Evolutionary conservation across 2,113 vertebrate species (phyloP).

Genomic region (Donacobius atricapilla): DNA sequence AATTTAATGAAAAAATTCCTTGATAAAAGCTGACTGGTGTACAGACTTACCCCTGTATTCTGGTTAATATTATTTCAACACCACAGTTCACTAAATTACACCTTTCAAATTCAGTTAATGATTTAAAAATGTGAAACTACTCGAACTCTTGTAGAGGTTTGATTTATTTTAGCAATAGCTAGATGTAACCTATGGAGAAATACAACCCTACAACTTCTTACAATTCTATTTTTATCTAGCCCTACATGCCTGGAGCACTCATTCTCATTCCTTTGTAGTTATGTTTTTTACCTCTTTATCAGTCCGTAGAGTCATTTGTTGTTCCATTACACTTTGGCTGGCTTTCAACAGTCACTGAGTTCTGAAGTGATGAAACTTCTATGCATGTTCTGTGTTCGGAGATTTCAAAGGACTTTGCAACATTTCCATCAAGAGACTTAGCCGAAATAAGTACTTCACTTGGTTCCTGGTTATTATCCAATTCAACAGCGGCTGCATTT

Average conservation of each 20-base stretch:
- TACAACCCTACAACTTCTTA: neutral
- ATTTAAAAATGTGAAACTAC: neutral
- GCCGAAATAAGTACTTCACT: neutral
- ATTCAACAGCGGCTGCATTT: conserved; percentile 23
- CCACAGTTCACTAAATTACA: neutral
- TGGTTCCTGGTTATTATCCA: conserved; percentile 30
- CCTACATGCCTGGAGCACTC: neutral
- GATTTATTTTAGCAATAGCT: neutral
- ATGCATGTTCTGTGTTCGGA: neutral
- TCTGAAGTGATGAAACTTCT: conserved; percentile 10
- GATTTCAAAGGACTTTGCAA: conserved; percentile 26
- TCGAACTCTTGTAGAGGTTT: neutral
- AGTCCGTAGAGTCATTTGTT: neutral
- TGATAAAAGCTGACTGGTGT: neutral
- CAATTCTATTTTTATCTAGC: neutral
- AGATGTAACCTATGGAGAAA: neutral
- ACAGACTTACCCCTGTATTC: neutral
- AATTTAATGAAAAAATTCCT: neutral
- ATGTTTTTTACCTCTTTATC: conserved; percentile 64
- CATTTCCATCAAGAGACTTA: conserved; percentile 13
- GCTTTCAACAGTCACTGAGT: neutral
- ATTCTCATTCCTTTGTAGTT: neutral
- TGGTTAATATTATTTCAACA: neutral
- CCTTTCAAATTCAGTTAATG: neutral
- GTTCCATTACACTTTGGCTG: neutral